These are phyloP conservation scores for Hypothenemus hampei DNA, from an alignment of 1,140 invertebrate species.

Conservation along the genomic window DNA sequence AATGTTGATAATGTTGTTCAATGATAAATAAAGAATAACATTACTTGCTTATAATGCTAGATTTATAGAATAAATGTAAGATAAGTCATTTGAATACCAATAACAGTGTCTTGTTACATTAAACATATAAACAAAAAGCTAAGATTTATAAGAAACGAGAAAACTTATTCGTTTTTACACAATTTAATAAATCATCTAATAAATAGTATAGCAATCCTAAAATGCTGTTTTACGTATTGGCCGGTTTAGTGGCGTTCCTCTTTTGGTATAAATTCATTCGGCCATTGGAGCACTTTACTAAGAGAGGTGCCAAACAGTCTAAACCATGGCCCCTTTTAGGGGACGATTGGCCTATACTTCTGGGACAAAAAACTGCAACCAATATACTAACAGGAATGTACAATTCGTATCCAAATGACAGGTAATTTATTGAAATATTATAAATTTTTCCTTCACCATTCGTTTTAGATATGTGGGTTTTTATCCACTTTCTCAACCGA, in stretches of 20 bases:
- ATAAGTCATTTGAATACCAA: too few species aligned
- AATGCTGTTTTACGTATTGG: conserved; percentile 14
- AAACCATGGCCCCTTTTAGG: conserved; percentile 31
- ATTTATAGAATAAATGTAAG: too few species aligned
- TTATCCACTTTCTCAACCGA: not conserved
- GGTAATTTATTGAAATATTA: not conserved
- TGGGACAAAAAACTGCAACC: conserved; percentile 9
- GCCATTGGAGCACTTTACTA: conserved; percentile 45
- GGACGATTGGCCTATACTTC: conserved; percentile 2
- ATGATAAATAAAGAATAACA: too few species aligned
- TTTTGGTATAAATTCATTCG: conserved; percentile 17
- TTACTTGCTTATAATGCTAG: too few species aligned
- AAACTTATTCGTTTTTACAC: too few species aligned
- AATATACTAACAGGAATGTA: conserved; percentile 20
- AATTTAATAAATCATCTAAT: too few species aligned
- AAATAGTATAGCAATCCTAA: too few species aligned
- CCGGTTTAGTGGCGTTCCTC: not conserved
- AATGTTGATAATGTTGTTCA: too few species aligned
- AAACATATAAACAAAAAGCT: too few species aligned
- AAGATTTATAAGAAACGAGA: too few species aligned
- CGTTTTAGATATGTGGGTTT: not conserved
- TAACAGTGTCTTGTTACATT: too few species aligned
- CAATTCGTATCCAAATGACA: conserved; percentile 21
- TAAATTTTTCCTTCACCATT: not conserved
- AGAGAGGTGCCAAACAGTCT: conserved; percentile 43